phyloP scores from a whole-genome alignment of 1,140 invertebrate species.

The Sycobia sp. region DNA sequence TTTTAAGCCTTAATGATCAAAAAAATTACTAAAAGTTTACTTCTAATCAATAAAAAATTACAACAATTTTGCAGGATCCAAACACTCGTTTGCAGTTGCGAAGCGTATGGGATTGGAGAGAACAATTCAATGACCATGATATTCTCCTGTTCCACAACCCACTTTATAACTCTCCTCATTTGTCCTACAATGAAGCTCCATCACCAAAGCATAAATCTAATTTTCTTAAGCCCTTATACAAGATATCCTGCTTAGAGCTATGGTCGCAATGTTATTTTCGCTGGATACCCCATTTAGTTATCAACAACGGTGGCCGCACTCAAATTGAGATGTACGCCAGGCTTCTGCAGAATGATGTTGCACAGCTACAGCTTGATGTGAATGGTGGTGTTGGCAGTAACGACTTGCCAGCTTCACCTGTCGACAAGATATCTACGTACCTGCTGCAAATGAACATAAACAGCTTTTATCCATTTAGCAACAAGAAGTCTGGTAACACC shows the following conservation, averaged over 20 bases:
- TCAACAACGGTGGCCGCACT: conserved; percentile 75
- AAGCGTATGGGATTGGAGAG: conserved; percentile 84
- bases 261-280: conserved; percentile 90
- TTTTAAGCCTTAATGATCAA: no score
- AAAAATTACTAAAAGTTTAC: no score
- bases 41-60: neutral
- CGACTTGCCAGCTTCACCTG: conserved; percentile 36
- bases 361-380: conserved; percentile 56
- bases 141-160: conserved; percentile 80
- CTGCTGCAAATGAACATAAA: conserved; percentile 55
- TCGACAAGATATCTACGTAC: conserved; percentile 48
- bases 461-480: conserved; percentile 60
- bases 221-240: conserved; percentile 61
- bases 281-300: conserved; percentile 83
- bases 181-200: conserved; percentile 31
- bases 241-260: conserved; percentile 70
- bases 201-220: conserved; percentile 33
- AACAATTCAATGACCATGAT: conserved; percentile 80
- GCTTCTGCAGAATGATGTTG: conserved; percentile 65
- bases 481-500: conserved; percentile 48
- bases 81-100: conserved; percentile 67
- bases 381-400: conserved; percentile 35
- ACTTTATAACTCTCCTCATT: conserved; percentile 56
- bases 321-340: conserved; percentile 69
- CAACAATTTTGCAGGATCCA: conserved; percentile 54